These are phyloP conservation scores for Oreamnos americanus DNA, from an alignment of 2,113 vertebrate species.

Conservation along the genomic window DNA sequence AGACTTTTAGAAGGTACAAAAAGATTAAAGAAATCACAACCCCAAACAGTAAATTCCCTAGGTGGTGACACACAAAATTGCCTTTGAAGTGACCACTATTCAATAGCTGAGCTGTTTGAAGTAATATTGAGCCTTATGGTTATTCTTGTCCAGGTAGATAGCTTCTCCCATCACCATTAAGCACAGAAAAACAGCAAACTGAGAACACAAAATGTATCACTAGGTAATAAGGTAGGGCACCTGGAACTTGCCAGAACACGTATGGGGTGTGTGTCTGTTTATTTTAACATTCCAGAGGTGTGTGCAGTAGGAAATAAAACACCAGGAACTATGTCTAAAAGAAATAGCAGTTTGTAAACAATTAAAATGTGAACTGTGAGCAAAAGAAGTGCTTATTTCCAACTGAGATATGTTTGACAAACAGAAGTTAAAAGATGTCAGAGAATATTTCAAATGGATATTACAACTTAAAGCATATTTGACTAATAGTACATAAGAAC, in stretches of 20 bases:
- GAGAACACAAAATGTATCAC: not conserved
- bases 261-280: not conserved
- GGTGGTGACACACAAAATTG: not conserved
- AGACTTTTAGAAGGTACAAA: not conserved
- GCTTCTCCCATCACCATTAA: not conserved
- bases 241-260: not conserved
- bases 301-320: not conserved
- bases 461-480: constrained; percentile 11
- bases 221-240: not conserved
- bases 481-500: not conserved
- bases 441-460: not conserved
- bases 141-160: not conserved
- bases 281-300: not conserved
- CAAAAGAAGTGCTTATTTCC: not conserved
- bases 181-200: not conserved
- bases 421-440: not conserved
- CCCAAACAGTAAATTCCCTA: not conserved
- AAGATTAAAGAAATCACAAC: not conserved
- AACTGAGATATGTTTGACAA: not conserved
- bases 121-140: not conserved
- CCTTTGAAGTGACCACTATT: not conserved
- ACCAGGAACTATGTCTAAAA: not conserved
- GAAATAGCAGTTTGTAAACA: not conserved
- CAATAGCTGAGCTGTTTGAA: not conserved
- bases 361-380: not conserved